These are phyloP conservation scores for Lytechinus variegatus DNA, from an alignment of 35 echinoderm and acorn worm species.

Conservation along the genomic window DNA sequence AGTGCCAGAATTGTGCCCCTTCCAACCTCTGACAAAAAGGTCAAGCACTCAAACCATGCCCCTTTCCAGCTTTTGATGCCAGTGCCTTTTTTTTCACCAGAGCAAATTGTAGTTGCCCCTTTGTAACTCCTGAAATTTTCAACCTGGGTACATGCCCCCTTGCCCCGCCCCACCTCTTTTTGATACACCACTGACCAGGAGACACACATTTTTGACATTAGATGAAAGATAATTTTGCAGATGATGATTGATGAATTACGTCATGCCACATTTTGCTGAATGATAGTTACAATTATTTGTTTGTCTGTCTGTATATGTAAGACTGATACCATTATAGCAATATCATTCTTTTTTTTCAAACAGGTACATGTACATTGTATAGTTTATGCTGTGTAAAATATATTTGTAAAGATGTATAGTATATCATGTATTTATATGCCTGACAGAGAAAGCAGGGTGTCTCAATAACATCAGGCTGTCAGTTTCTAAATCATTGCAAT, in stretches of 20 bases:
- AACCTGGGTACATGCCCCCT: too few species aligned
- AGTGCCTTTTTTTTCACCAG: too few species aligned
- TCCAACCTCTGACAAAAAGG: too few species aligned
- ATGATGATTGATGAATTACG: background rate
- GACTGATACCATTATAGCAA: conserved; percentile 4
- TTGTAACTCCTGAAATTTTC: too few species aligned
- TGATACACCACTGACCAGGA: background rate
- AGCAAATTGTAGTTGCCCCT: too few species aligned
- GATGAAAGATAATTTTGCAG: background rate
- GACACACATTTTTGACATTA: background rate
- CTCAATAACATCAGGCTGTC: background rate
- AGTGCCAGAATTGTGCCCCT: too few species aligned
- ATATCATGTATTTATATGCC: conserved; percentile 7
- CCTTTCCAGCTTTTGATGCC: too few species aligned
- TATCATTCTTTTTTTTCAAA: conserved; percentile 8
- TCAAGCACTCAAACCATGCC: too few species aligned
- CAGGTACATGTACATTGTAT: conserved; percentile 10
- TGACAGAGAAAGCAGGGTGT: background rate
- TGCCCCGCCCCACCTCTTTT: too few species aligned
- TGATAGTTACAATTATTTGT: too few species aligned
- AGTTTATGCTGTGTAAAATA: conserved; percentile 14
- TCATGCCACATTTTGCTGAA: background rate
- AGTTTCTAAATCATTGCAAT: background rate
- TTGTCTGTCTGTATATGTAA: background rate
- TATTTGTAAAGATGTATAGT: background rate